phyloP scores from a whole-genome alignment of 2,797 vertebrate species.

The Pantherophis vulpinus region DNA sequence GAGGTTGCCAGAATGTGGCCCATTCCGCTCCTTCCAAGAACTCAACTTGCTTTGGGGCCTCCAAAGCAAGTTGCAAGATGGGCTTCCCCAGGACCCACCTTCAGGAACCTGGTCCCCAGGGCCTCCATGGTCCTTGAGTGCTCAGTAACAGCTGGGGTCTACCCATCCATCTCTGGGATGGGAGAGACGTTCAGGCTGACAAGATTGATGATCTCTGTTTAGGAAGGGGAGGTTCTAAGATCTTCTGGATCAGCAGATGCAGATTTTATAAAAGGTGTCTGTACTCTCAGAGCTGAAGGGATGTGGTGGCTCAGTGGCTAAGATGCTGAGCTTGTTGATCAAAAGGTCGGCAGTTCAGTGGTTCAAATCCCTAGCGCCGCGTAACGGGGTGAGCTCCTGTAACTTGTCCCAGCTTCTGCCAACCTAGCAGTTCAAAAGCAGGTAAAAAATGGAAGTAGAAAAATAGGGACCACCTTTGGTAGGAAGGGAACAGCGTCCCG shows the following conservation, averaged over 20 bases:
- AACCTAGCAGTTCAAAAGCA: no score
- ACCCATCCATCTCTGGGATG: neutral
- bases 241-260: neutral
- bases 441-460: accelerated
- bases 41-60: no score
- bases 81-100: neutral
- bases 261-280: neutral
- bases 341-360: no score
- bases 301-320: no score
- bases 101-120: neutral
- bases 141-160: neutral
- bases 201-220: neutral
- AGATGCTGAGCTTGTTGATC: no score
- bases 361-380: no score
- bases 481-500: accelerated
- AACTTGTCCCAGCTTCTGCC: no score
- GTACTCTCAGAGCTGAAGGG: neutral
- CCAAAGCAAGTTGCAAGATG: neutral
- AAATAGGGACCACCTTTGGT: no score
- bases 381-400: no score
- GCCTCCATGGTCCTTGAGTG: neutral
- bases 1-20: neutral
- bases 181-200: neutral
- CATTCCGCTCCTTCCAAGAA: neutral
- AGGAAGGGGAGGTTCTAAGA: neutral